Conservation (phyloP, 2,113 vertebrate genomes). For the Genyomyrus donnyi region DNA sequence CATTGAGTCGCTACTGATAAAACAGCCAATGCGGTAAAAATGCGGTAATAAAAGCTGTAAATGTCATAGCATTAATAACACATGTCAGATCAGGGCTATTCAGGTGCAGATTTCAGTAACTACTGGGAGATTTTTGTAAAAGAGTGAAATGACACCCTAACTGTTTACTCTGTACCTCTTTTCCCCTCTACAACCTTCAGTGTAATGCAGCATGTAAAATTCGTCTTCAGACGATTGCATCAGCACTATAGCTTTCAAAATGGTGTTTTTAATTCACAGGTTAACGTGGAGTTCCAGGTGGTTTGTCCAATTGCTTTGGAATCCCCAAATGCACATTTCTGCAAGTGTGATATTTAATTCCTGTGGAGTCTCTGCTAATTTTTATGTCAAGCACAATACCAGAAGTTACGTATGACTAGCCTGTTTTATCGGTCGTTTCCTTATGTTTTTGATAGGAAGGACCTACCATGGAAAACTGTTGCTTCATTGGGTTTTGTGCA, state of each 20-base stretch:
- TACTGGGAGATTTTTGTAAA: background rate
- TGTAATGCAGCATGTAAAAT: background rate
- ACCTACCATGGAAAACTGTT: background rate
- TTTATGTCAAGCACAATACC: background rate
- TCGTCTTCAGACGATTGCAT: background rate
- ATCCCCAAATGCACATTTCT: background rate
- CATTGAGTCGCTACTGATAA: background rate
- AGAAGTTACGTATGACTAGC: background rate
- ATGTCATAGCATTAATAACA: background rate
- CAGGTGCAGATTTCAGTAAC: background rate
- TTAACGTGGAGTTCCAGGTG: background rate
- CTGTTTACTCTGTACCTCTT: background rate
- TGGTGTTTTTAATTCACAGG: background rate
- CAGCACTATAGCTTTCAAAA: background rate
- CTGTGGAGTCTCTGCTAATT: background rate
- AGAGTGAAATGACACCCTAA: background rate
- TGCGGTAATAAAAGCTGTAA: background rate
- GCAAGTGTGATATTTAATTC: background rate
- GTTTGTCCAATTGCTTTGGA: background rate
- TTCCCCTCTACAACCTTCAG: background rate
- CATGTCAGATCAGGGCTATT: background rate
- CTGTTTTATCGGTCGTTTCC: background rate
- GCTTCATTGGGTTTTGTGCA: background rate
- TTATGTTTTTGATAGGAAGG: background rate
- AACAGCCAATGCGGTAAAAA: background rate